These are phyloP conservation scores for Hoplostethus atlanticus DNA, from an alignment of 2,797 vertebrate species.

Conservation along the genomic window DNA sequence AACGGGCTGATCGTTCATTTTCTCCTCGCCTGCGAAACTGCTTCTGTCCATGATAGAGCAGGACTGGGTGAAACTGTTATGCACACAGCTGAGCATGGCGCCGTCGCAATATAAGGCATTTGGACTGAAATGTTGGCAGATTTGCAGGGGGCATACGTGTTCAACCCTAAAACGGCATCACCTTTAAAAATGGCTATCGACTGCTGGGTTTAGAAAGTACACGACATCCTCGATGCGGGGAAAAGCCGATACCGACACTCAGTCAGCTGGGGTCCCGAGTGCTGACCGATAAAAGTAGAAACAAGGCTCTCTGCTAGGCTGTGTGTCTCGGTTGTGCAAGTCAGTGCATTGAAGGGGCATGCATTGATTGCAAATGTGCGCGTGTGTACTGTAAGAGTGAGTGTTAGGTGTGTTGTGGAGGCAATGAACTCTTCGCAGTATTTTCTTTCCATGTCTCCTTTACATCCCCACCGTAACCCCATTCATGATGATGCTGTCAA, in stretches of 20 bases:
- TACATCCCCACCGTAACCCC: not conserved
- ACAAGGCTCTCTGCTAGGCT: not conserved
- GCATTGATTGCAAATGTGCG: slow-evolving; percentile 19
- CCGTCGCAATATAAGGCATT: slow-evolving; percentile 49
- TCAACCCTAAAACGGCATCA: not conserved
- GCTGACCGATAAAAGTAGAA: slow-evolving; percentile 17
- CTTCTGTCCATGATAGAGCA: slow-evolving; percentile 1
- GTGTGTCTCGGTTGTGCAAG: slow-evolving; percentile 10
- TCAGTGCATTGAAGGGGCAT: not conserved
- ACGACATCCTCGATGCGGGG: slow-evolving; percentile 24
- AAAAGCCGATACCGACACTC: slow-evolving; percentile 40
- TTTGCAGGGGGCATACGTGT: not conserved
- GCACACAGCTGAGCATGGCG: slow-evolving; percentile 50
- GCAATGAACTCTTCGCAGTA: not conserved
- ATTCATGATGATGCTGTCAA: slow-evolving; percentile 34
- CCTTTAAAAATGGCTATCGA: not conserved
- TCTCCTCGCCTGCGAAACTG: not conserved
- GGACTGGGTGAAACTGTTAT: not conserved
- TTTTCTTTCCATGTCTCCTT: slow-evolving; percentile 18
- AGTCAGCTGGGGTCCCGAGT: slow-evolving; percentile 19
- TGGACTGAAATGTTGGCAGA: slow-evolving; percentile 35
- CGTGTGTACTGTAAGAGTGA: slow-evolving; percentile 8
- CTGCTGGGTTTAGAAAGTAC: not conserved
- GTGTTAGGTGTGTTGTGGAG: not conserved
- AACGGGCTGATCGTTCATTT: slow-evolving; percentile 5